Percentiles rank a stretch among this genome's conserved stretches.
phyloP scores from a whole-genome alignment of 2,113 vertebrate genomes.

The Sakesphorus luctuosus region DNA sequence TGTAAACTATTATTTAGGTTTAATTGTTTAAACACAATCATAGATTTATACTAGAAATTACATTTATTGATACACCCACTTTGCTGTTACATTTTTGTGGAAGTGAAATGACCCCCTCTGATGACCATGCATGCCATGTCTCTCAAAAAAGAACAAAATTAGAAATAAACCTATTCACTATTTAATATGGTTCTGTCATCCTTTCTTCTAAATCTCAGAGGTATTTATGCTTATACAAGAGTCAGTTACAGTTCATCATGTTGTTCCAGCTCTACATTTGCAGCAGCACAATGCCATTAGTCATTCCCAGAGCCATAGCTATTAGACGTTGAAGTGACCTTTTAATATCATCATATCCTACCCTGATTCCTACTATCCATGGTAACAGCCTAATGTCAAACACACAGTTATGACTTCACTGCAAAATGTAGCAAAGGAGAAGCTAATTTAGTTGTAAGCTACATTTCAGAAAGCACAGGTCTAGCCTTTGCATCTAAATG shows the following conservation, averaged over 20 bases:
- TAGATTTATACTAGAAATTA: background rate
- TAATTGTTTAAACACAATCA: background rate
- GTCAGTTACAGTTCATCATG: background rate
- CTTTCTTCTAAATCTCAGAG: conserved; percentile 6
- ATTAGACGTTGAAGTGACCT: conserved; percentile 59
- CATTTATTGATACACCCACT: background rate
- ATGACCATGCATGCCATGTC: background rate
- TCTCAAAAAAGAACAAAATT: background rate
- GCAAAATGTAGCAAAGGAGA: background rate
- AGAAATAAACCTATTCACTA: background rate
- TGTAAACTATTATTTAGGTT: background rate
- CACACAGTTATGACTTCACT: background rate
- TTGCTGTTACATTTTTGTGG: background rate
- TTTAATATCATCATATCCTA: conserved; percentile 37
- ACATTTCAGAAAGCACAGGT: background rate
- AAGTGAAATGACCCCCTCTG: background rate
- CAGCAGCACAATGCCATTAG: conserved; percentile 33
- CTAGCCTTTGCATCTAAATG: background rate
- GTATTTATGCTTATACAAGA: background rate
- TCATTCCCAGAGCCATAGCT: background rate
- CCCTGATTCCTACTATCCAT: conserved; percentile 19
- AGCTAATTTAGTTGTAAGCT: background rate
- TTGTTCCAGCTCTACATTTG: conserved; percentile 15
- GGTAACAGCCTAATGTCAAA: conserved; percentile 44
- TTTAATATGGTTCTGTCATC: background rate